phyloP scores from a whole-genome alignment of 1,140 invertebrate species.

The Coelopa frigida region DNA sequence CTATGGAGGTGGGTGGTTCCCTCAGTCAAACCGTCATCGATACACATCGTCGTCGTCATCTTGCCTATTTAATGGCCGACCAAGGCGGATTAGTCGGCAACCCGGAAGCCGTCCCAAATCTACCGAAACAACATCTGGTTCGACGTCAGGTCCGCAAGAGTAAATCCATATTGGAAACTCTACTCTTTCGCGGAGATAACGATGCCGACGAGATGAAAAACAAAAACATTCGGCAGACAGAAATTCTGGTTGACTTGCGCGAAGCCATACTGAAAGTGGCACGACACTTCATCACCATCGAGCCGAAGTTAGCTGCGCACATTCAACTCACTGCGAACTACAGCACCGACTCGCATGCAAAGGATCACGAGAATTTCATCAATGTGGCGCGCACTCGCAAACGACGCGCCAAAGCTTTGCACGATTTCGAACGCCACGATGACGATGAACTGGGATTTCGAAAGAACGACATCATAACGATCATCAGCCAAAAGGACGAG shows the following conservation, averaged over 20 bases:
- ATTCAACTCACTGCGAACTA: constrained; percentile 87
- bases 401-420: constrained; percentile 81
- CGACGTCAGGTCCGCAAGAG: constrained; percentile 81
- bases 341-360: constrained; percentile 87
- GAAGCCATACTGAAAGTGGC: constrained; percentile 80
- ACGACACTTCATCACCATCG: constrained; percentile 42
- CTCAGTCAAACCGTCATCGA: constrained; percentile 82
- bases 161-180: constrained; percentile 83
- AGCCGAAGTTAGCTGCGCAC: constrained; percentile 49
- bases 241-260: constrained; percentile 90
- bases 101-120: constrained; percentile 77
- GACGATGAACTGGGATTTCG: constrained; percentile 97
- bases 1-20: constrained; percentile 56
- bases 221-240: constrained; percentile 93
- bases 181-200: constrained; percentile 72
- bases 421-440: constrained; percentile 93
- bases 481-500: constrained; percentile 97
- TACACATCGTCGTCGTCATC: constrained; percentile 80
- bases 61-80: constrained; percentile 95
- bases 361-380: constrained; percentile 90
- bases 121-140: constrained; percentile 83
- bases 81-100: constrained; percentile 87
- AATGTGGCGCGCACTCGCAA: constrained; percentile 81
- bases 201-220: constrained; percentile 76
- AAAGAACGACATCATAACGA: constrained; percentile 97